Base-by-base conservation (phyloP, 2,113 vertebrate species). In the Picathartes gymnocephalus region DNA sequence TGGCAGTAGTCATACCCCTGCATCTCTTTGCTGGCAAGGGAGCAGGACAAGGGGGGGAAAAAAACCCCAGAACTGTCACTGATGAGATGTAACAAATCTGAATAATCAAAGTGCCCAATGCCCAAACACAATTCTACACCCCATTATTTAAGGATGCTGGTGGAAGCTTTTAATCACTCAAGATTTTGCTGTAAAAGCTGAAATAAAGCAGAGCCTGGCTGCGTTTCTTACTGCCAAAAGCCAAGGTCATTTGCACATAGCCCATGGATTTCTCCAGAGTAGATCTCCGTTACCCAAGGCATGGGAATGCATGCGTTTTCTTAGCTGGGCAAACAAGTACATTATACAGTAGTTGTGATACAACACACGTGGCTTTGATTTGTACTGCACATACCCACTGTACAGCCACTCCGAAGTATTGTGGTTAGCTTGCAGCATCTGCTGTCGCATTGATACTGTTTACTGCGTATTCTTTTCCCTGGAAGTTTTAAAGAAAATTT, bases 271-370 rank as follows among this genome's bases (percentile, higher is more conserved):
- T 97, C 92, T 97, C 97, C 95, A 96, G 96, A 97, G 96, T 96
- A 97, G 97, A 96, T 98, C 98, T 98, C 96, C 53, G 96, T 98
- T 97, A 97, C 98, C 98, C 98, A 97, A 97, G 98, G 97, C 98
- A 98, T 98, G 97, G 96, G 97, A 98, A 97, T 99, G 99, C 99
- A 99, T 99, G 99, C 98, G 87, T 98, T 98, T 98, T 98, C 98
- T 98, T 98, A 98, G 98, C 97, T 98, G 98, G 98, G 98, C 98
- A 97, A 98, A 99, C 98, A 98, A 98, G 98, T 98, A 98, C 97
- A 98, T 98, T 98, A 98, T 98, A 99, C 98, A 98, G 99, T 99
- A 99, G 98, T 99, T 99, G 99, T 99, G 99, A 99, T 99, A 99
- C 99, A 99, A 99, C 99, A 99, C 98, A 98, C 87, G 98, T 98